Base-by-base conservation (phyloP, 2,888 invertebrate species). In the Laothoe populi region DNA sequence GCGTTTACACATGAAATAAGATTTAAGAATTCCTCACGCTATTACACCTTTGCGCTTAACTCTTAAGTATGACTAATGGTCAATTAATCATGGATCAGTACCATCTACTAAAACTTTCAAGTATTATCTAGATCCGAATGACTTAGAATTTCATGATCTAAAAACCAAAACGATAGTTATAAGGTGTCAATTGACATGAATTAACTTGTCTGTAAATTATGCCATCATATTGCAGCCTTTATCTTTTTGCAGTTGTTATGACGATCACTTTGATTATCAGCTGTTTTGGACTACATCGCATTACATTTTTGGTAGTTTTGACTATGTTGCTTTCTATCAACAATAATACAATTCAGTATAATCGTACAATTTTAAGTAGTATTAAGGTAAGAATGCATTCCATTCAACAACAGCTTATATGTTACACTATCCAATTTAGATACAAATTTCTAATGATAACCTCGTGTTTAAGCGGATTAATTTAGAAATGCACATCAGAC, bases 51-150 rank as follows among this genome's bases (percentile, higher is more conserved):
- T 31, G 19, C 19, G 19, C 35, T 53, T 35, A 53, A 26, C 0
- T 24, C n/a, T 49, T 49, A 49, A 53, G 31, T 35, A 53, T 35
- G 53, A 35, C 53, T 53, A 53, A 53, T 53, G 53, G 19, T 19
- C 35, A 10, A 53, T 53, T 53, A 53, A 53, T 31, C 16, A 49
- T 11, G 49, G 42, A 53, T 53, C 53, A 53, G 10, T 35, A 53
- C 11, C 26, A 13, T 7, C 48, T 35, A 11, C 35, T 19, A 35
- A 53, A 53, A 19, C 7, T 31, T 53, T 53, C 19, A 16, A 2
- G 31, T 35, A 53, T 35, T 11, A 35, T 16, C 10, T 44, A 44
- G 19, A 44, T 19, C n/a, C 8, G 7, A 44, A 44, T 44, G 44
- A 8, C 31, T n/a, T n/a, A n/a, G 16, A 26, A n/a, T 26, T 16